phyloP scores from a whole-genome alignment of 2,113 vertebrate genomes.

The Platycercus adscitus region DNA sequence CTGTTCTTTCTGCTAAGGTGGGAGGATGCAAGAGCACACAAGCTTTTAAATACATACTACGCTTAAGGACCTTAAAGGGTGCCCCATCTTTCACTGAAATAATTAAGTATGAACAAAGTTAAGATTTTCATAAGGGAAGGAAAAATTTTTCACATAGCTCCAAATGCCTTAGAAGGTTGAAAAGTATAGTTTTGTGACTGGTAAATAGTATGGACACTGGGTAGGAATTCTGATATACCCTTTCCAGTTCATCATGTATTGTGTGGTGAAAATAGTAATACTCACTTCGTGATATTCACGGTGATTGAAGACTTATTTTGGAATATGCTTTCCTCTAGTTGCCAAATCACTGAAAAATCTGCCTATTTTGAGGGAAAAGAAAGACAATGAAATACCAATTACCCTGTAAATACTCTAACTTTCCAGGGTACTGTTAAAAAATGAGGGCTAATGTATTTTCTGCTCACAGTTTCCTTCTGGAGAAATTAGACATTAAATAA shows the following conservation, averaged over 20 bases:
- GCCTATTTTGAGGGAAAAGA: slow-evolving; percentile 19
- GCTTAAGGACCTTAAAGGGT: not conserved
- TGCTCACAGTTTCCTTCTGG: not conserved
- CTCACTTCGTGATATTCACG: slow-evolving; percentile 57
- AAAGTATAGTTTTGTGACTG: not conserved
- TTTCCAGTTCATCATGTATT: not conserved
- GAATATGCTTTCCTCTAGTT: slow-evolving; percentile 47
- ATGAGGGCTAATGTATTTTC: not conserved
- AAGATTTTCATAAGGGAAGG: not conserved
- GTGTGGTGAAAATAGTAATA: not conserved
- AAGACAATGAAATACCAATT: not conserved
- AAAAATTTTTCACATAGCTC: not conserved
- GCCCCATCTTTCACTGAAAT: not conserved
- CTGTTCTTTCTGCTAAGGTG: not conserved
- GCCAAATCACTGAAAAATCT: slow-evolving; percentile 60
- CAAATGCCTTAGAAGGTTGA: not conserved
- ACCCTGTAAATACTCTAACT: not conserved
- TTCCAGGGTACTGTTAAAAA: not conserved
- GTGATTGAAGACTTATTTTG: slow-evolving; percentile 21
- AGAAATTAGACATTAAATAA: not conserved
- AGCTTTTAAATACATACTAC: not conserved
- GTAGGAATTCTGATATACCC: not conserved
- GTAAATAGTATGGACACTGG: not conserved
- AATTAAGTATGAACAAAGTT: not conserved
- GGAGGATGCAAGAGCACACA: not conserved